These are phyloP conservation scores for Zosterops japonicus DNA, from an alignment of 2,113 vertebrate genomes.

Conservation along the genomic window DNA sequence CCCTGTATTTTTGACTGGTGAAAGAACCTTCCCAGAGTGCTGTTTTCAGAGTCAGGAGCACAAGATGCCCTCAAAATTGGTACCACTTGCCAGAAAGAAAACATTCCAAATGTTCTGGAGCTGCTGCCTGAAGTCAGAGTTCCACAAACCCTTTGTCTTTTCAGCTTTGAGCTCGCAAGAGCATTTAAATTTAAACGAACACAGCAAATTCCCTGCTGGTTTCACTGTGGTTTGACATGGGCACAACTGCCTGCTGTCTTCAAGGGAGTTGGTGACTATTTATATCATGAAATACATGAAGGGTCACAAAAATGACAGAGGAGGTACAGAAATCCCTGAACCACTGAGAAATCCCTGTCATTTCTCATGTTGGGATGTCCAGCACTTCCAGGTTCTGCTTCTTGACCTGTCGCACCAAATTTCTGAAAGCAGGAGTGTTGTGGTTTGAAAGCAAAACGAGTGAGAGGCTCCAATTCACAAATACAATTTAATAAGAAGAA, in stretches of 20 bases:
- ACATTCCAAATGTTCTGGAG: not conserved
- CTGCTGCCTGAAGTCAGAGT: not conserved
- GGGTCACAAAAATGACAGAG: not conserved
- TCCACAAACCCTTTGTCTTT: not conserved
- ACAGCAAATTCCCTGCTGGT: not conserved
- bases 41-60: not conserved
- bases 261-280: not conserved
- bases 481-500: too few species aligned
- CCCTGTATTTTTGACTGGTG: fast-evolving
- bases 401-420: not conserved
- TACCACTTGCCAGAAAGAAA: not conserved
- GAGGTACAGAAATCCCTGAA: not conserved
- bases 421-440: not conserved
- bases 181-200: not conserved
- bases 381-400: not conserved
- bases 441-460: too few species aligned
- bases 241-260: not conserved
- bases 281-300: not conserved
- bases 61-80: not conserved
- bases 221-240: not conserved
- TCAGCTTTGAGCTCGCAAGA: not conserved
- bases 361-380: not conserved
- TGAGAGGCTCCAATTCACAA: too few species aligned
- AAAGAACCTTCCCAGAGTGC: not conserved
- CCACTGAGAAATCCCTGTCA: fast-evolving